Base-by-base conservation (phyloP, 1,140 invertebrate species). In the Drosophila murphyi region DNA sequence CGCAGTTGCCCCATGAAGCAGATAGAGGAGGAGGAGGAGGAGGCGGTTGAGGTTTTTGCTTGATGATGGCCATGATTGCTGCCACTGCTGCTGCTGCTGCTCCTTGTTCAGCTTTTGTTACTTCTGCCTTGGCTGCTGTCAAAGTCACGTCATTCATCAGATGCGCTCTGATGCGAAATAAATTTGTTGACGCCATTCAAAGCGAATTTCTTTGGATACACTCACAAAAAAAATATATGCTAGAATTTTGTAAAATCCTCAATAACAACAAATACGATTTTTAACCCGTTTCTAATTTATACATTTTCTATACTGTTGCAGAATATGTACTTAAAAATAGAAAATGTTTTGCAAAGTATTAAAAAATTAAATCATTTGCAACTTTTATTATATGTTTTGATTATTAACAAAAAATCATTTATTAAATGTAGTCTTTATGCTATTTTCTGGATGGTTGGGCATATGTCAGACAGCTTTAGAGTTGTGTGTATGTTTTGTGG, bases 111-210 rank as follows among this genome's bases (percentile, higher is more conserved):
- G 37, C 41, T 37, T 8, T 45, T 65, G 32, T 10, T 41, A 5
- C 10, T 39, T 4, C 20, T 35, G 32, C 35, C 32, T 31, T 12
- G 20, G 47, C 10, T 62, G 39, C 55, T 62, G 61, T 70, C 65
- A 74, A 72, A 76, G 83, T 87, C 83, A 82, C 75, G 80, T 88
- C 89, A 91, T 91, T 79, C 78, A 91, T 91, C 82, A 90, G 78
- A 88, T 76, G 77, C 89, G 81, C 77, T 59, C 39, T 85, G 89
- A 91, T 82, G 81, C 62, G 80, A 80, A 83, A 90, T 86, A 70
- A 83, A 90, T 91, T 91, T 87, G 89, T 83, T 83, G 80, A 80
- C 78, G 80, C 76, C 78, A 78, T 80, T 72, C 45, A 77, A 73
- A 72, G 70, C 70, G 45, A 52, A 60, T 47, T 61, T 61, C 37